phyloP scores from a whole-genome alignment of 1,140 invertebrate genomes.

The Laupala kohalensis region DNA sequence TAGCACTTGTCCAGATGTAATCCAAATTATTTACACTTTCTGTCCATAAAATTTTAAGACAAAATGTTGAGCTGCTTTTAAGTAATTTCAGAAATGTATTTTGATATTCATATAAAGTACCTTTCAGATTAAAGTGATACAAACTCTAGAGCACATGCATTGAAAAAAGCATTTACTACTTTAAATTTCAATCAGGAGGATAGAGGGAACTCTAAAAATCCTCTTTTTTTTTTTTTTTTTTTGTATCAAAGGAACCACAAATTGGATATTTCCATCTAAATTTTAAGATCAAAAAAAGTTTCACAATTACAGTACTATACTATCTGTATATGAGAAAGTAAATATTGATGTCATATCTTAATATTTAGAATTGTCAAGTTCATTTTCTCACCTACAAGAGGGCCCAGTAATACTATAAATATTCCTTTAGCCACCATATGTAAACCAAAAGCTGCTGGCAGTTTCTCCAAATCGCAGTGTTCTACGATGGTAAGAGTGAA shows the following conservation, averaged over 20 bases:
- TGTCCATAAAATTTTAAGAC: too few species aligned
- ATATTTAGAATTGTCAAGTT: too few species aligned
- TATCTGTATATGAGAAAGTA: background rate
- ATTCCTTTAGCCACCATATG: constrained; percentile 63
- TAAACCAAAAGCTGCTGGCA: constrained; percentile 59
- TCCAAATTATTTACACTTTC: too few species aligned
- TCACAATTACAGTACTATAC: background rate
- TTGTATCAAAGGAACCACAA: background rate
- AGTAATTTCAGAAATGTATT: too few species aligned
- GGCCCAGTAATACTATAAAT: constrained; percentile 51
- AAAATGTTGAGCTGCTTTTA: too few species aligned
- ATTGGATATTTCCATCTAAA: background rate
- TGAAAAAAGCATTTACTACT: too few species aligned
- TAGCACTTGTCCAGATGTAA: too few species aligned
- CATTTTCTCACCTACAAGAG: constrained; percentile 46
- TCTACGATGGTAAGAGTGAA: constrained; percentile 60
- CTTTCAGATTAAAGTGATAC: too few species aligned
- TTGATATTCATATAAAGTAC: too few species aligned
- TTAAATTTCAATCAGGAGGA: too few species aligned
- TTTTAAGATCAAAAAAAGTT: background rate
- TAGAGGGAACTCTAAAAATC: background rate
- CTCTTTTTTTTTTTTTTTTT: background rate
- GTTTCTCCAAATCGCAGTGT: constrained; percentile 52
- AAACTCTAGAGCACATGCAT: too few species aligned
- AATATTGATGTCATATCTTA: too few species aligned